Percentiles rank a stretch among this genome's conserved stretches.
phyloP scores from a whole-genome alignment of 2,888 invertebrate genomes.

The Leptopilina myrica region DNA sequence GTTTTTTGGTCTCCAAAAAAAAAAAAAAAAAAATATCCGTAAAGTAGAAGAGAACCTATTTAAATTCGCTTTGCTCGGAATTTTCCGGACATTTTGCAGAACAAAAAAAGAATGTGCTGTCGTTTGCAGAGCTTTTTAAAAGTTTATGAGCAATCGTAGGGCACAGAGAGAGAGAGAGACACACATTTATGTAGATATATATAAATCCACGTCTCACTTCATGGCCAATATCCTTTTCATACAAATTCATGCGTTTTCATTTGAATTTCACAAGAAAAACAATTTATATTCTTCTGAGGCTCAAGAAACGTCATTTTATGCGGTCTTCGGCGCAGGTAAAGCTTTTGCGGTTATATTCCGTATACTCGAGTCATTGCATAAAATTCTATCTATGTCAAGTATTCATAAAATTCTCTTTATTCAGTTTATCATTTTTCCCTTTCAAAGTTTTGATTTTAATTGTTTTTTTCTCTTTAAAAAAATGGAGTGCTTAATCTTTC shows the following conservation, averaged over 20 bases:
- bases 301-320: slow-evolving; percentile 15
- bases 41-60: slow-evolving; percentile 26
- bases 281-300: slow-evolving; percentile 29
- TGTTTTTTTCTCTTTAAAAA: neutral
- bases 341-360: slow-evolving; percentile 20
- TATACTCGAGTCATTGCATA: neutral
- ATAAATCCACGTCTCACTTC: slow-evolving; percentile 19
- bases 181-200: neutral
- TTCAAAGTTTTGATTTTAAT: neutral
- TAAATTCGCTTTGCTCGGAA: slow-evolving; percentile 23
- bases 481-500: too few species aligned
- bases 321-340: neutral
- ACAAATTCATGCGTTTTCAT: slow-evolving; percentile 40
- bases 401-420: neutral
- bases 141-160: slow-evolving; percentile 36
- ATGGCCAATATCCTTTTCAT: slow-evolving; percentile 15
- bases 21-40: neutral
- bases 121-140: slow-evolving; percentile 35
- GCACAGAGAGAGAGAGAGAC: neutral
- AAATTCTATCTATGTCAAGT: neutral
- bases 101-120: slow-evolving; percentile 25
- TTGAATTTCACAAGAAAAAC: slow-evolving; percentile 34
- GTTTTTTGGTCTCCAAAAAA: too few species aligned
- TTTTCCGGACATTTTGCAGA: slow-evolving; percentile 4
- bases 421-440: neutral